phyloP scores from a whole-genome alignment of 2,888 invertebrate genomes.

The Volucella inanis region DNA sequence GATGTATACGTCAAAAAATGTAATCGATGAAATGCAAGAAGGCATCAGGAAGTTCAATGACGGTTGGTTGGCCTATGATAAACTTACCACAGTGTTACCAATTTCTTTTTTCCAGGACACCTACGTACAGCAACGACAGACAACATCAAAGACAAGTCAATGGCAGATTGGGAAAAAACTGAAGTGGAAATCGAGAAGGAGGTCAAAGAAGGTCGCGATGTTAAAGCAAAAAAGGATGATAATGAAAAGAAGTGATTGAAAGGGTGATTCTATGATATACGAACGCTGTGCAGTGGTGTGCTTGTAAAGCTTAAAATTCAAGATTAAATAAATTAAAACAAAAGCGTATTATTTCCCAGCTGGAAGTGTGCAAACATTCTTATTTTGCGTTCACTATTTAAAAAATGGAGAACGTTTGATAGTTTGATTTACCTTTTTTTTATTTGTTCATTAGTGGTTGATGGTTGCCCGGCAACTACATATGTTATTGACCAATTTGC shows the following conservation, averaged over 20 bases:
- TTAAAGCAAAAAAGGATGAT: constrained; percentile 35
- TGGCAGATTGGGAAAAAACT: constrained; percentile 87
- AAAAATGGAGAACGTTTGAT: no score
- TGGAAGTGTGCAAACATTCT: no score
- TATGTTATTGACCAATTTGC: no score
- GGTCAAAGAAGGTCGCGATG: constrained; percentile 63
- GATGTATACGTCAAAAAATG: constrained; percentile 86
- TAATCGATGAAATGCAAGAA: constrained; percentile 86
- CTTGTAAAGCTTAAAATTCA: constrained; percentile 30
- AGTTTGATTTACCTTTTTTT: no score
- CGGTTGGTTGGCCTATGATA: constrained; percentile 82
- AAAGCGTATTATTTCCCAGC: neutral
- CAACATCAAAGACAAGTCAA: constrained; percentile 85
- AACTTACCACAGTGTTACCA: neutral
- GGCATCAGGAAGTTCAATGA: constrained; percentile 88
- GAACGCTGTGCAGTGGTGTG: constrained; percentile 28
- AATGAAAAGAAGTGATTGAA: constrained; percentile 14
- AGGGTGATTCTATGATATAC: neutral
- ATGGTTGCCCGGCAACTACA: no score
- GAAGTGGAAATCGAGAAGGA: constrained; percentile 81
- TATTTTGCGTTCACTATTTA: no score
- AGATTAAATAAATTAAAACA: constrained; percentile 34
- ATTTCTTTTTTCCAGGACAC: constrained; percentile 82
- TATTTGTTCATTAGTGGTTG: no score
- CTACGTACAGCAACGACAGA: constrained; percentile 88